Conservation (phyloP, 2,888 invertebrate species). For the Xanthorhoe designata region DNA sequence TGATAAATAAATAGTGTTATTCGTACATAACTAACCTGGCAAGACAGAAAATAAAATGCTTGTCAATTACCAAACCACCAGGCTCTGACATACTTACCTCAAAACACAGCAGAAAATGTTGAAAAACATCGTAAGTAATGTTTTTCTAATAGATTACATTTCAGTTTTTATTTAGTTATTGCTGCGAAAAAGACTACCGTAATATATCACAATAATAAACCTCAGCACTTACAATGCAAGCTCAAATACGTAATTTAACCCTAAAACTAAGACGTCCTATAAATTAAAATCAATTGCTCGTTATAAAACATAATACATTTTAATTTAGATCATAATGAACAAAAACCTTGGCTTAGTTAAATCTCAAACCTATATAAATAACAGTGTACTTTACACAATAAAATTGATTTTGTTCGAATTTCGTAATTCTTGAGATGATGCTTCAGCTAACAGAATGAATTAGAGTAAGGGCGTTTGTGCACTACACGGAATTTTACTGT, state of each 20-base stretch:
- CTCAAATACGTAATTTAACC: conserved; percentile 15
- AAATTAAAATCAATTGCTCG: conserved; percentile 1
- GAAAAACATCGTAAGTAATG: background rate
- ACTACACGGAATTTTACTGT: too few relatives aligned
- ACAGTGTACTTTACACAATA: background rate
- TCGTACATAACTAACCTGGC: conserved; percentile 30
- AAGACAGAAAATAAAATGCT: conserved; percentile 49
- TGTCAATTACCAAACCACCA: conserved; percentile 12
- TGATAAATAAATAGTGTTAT: conserved; percentile 40
- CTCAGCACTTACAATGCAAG: conserved; percentile 34
- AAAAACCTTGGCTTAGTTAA: conserved; percentile 3
- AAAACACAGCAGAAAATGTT: background rate
- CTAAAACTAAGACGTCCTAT: conserved; percentile 10
- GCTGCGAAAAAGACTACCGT: conserved; percentile 1
- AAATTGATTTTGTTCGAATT: background rate
- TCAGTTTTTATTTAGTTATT: background rate
- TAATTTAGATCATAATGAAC: background rate
- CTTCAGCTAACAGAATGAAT: background rate
- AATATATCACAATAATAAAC: conserved; percentile 31
- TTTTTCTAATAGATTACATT: background rate
- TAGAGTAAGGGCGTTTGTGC: background rate
- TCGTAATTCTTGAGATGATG: background rate
- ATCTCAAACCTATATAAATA: conserved; percentile 9
- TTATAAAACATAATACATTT: background rate
- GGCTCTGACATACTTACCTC: background rate